These are phyloP conservation scores for Heterodera filipjevi DNA, from an alignment of 2,888 invertebrate species.

Conservation along the genomic window DNA sequence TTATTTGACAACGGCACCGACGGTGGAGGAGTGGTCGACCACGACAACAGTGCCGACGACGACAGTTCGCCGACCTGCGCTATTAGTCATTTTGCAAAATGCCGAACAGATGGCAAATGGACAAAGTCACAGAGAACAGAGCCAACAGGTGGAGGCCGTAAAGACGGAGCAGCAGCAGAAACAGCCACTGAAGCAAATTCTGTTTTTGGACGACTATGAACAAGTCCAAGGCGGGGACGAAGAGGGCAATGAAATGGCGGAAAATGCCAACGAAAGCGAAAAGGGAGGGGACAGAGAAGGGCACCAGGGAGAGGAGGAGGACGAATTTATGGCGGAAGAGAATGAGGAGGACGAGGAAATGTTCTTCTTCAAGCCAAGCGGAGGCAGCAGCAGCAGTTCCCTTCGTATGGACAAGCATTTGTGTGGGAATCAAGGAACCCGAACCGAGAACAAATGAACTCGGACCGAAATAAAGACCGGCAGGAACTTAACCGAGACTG, in stretches of 20 bases:
- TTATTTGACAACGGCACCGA: background rate
- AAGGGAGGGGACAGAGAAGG: background rate
- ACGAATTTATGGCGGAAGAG: constrained; percentile 17
- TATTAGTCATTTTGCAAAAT: constrained; percentile 27
- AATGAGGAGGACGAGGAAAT: constrained; percentile 39
- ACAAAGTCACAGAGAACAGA: background rate
- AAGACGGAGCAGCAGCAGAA: background rate
- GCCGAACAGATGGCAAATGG: constrained; percentile 8
- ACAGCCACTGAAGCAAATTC: constrained; percentile 35
- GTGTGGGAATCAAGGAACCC: too few relatives aligned
- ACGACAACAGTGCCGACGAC: background rate
- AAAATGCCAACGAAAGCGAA: background rate
- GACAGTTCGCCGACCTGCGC: background rate
- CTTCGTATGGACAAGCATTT: background rate
- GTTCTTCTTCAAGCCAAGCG: constrained; percentile 42
- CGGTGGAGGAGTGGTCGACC: background rate
- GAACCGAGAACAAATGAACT: too few relatives aligned
- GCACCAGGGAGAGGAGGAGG: background rate
- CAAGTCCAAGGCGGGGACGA: constrained; percentile 22
- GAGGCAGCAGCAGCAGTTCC: background rate
- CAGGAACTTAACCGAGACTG: too few relatives aligned
- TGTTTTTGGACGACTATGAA: constrained; percentile 46
- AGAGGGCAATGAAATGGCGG: background rate
- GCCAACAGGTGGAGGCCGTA: background rate
- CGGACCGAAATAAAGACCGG: too few relatives aligned